Conservation (phyloP, 2,888 invertebrate species). For the Linyphia triangularis region DNA sequence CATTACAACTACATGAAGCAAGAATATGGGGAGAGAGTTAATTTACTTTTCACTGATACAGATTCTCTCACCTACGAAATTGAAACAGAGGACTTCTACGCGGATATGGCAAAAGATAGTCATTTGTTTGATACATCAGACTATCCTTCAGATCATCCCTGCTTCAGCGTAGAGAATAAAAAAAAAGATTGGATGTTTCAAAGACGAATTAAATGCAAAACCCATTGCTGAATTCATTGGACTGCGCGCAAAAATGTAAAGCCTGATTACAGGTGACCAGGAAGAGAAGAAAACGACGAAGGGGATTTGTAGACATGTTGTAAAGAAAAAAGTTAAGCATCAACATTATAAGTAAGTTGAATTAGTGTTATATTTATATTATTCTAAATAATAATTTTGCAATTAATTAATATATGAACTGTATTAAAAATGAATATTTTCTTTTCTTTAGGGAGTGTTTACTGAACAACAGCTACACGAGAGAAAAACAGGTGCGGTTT, state of each 20-base stretch:
- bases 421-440: no score
- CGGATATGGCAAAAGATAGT: slow-evolving; percentile 75
- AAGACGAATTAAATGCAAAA: not conserved
- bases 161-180: slow-evolving; percentile 76
- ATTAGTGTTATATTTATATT: no score
- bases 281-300: slow-evolving; percentile 35
- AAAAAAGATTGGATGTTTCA: slow-evolving; percentile 78
- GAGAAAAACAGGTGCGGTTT: not conserved
- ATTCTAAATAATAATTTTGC: no score
- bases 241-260: slow-evolving; percentile 64
- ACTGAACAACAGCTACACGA: not conserved
- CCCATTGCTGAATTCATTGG: slow-evolving; percentile 78
- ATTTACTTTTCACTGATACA: slow-evolving; percentile 78
- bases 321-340: slow-evolving; percentile 19
- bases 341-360: slow-evolving; percentile 24
- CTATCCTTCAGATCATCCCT: slow-evolving; percentile 76
- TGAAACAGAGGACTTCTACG: slow-evolving; percentile 74
- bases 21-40: slow-evolving; percentile 75
- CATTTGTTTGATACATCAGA: slow-evolving; percentile 77
- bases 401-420: no score
- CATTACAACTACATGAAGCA: slow-evolving; percentile 66
- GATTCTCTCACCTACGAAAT: slow-evolving; percentile 77
- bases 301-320: slow-evolving; percentile 16
- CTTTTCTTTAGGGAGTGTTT: no score
- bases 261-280: not conserved